Percentiles rank a stretch among this genome's conserved stretches.
phyloP scores from a whole-genome alignment of 2,888 invertebrate genomes.

The Allolobophora icterica region DNA sequence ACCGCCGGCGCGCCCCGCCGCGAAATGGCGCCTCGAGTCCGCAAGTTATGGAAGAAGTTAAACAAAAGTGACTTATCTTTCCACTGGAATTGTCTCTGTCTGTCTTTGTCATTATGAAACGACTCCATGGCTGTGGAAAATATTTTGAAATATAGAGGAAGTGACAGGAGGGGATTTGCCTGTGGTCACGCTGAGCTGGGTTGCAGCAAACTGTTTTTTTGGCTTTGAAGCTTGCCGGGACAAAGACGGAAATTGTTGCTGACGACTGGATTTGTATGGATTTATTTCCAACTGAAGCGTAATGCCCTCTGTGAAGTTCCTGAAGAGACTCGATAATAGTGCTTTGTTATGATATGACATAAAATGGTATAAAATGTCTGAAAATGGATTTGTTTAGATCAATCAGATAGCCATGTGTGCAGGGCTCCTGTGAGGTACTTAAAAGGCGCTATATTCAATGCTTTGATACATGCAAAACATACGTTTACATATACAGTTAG shows the following conservation, averaged over 20 bases:
- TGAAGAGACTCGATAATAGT: not conserved
- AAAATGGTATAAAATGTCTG: too few relatives aligned
- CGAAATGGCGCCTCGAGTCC: not conserved
- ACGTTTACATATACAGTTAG: too few relatives aligned
- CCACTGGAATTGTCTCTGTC: constrained; percentile 9
- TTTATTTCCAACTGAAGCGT: not conserved
- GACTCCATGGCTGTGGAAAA: not conserved
- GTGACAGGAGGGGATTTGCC: not conserved
- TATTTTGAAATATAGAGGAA: not conserved
- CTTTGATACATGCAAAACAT: too few relatives aligned
- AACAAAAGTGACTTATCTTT: constrained; percentile 25
- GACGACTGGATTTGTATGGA: constrained; percentile 21
- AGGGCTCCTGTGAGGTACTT: not conserved
- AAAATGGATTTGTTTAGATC: too few relatives aligned
- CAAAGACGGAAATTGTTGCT: not conserved
- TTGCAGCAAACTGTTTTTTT: not conserved
- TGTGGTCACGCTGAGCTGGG: not conserved
- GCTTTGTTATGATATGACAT: not conserved
- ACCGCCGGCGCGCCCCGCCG: not conserved
- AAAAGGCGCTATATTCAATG: too few relatives aligned
- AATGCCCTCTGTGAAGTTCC: constrained; percentile 1
- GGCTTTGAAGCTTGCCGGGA: not conserved
- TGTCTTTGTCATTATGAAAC: not conserved
- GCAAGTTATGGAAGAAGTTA: not conserved
- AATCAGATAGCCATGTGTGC: too few relatives aligned